phyloP scores from a whole-genome alignment of 1,140 invertebrate genomes.

The Ectropis grisescens region DNA sequence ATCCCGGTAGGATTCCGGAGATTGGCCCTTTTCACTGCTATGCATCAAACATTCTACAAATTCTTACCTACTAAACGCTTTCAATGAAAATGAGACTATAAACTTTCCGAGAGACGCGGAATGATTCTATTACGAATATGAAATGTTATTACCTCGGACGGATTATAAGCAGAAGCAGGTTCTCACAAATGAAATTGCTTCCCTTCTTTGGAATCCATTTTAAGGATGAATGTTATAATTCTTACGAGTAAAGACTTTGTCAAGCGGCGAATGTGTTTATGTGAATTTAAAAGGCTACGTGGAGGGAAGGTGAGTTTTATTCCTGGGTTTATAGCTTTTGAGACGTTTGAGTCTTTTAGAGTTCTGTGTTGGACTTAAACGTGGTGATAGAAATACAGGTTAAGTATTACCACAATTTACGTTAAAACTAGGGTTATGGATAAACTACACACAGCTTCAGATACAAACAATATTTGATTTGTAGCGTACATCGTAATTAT shows the following conservation, averaged over 20 bases:
- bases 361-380: too few relatives aligned
- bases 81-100: constrained; percentile 68
- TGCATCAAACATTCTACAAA: constrained; percentile 61
- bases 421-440: too few relatives aligned
- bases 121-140: constrained; percentile 70
- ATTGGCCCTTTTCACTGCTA: constrained; percentile 38
- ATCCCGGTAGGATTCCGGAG: constrained; percentile 35
- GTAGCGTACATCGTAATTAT: too few relatives aligned
- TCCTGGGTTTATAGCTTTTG: too few relatives aligned
- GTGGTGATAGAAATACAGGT: too few relatives aligned
- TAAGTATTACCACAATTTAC: too few relatives aligned
- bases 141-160: constrained; percentile 69
- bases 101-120: constrained; percentile 63
- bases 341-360: too few relatives aligned
- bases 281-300: too few relatives aligned
- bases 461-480: too few relatives aligned
- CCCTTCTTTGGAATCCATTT: constrained; percentile 67
- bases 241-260: constrained; percentile 60
- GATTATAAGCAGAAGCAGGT: constrained; percentile 69
- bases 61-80: constrained; percentile 66
- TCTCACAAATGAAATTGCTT: constrained; percentile 69
- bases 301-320: too few relatives aligned
- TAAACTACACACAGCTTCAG: too few relatives aligned
- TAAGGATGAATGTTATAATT: constrained; percentile 67
- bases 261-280: constrained; percentile 44